A percentile compares a stretch with the other conserved stretches of the same genome.
These are phyloP conservation scores for Mormyrus proboscirostris DNA, from an alignment of 2,797 vertebrate species.

Conservation along the genomic window DNA sequence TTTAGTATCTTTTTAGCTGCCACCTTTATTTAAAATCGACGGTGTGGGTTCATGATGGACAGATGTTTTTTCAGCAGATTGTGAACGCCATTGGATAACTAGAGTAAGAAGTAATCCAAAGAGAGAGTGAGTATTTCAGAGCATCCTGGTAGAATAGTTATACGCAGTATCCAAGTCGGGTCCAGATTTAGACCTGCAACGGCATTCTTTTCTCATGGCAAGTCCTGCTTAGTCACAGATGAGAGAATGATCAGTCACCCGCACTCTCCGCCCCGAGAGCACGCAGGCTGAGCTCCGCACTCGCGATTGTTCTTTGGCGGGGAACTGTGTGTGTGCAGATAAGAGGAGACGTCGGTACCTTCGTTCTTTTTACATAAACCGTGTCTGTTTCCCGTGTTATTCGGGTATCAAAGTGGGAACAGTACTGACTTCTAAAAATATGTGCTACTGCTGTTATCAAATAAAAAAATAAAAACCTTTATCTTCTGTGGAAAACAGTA, in stretches of 20 bases:
- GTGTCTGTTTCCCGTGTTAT: background rate
- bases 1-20: background rate
- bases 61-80: background rate
- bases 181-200: background rate
- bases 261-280: background rate
- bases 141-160: background rate
- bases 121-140: background rate
- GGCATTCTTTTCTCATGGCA: background rate
- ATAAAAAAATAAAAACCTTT: background rate
- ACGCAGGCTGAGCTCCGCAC: background rate
- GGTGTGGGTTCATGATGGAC: background rate
- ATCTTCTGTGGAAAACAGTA: background rate
- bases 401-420: background rate
- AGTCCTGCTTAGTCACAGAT: background rate
- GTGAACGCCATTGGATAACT: background rate
- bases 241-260: background rate
- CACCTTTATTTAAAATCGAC: background rate
- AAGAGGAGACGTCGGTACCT: constrained; percentile 23
- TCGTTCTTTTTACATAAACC: background rate
- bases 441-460: background rate
- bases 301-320: background rate
- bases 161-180: background rate
- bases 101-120: background rate
- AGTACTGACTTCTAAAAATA: background rate
- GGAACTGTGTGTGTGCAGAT: background rate